Evolutionary conservation across 2,888 invertebrate genomes (phyloP).

Genomic region (Gymnosoma rotundatum): DNA sequence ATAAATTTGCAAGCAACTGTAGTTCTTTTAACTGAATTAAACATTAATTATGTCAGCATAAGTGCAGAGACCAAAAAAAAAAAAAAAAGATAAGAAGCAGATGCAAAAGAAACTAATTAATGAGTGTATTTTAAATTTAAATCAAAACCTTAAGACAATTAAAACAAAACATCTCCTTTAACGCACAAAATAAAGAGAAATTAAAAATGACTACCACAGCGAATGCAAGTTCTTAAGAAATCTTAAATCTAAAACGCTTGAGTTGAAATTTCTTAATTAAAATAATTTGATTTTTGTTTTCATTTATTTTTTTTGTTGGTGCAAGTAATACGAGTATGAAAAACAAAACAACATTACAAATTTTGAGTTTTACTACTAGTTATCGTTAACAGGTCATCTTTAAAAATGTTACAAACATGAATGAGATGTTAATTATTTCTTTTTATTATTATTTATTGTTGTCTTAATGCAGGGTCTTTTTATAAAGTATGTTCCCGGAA

Average conservation of each 20-base stretch:
- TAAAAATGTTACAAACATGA: constrained; percentile 42
- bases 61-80: neutral
- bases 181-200: neutral
- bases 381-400: constrained; percentile 62
- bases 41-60: constrained; percentile 56
- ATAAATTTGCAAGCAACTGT: constrained; percentile 44
- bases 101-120: constrained; percentile 20
- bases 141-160: constrained; percentile 28
- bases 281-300: neutral
- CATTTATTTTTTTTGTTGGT: neutral
- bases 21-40: constrained; percentile 54
- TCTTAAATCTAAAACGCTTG: constrained; percentile 51
- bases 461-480: neutral
- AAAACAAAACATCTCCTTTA: constrained; percentile 9
- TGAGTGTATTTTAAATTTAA: constrained; percentile 24
- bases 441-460: neutral
- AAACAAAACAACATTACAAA: neutral
- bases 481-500: too few relatives aligned
- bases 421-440: constrained; percentile 53
- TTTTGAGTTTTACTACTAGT: constrained; percentile 27
- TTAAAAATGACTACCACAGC: neutral
- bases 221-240: constrained; percentile 47
- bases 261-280: constrained; percentile 32
- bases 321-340: constrained; percentile 10
- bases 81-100: neutral